These are phyloP conservation scores for Rhinogobius similis DNA, from an alignment of 2,113 vertebrate species.

Conservation along the genomic window DNA sequence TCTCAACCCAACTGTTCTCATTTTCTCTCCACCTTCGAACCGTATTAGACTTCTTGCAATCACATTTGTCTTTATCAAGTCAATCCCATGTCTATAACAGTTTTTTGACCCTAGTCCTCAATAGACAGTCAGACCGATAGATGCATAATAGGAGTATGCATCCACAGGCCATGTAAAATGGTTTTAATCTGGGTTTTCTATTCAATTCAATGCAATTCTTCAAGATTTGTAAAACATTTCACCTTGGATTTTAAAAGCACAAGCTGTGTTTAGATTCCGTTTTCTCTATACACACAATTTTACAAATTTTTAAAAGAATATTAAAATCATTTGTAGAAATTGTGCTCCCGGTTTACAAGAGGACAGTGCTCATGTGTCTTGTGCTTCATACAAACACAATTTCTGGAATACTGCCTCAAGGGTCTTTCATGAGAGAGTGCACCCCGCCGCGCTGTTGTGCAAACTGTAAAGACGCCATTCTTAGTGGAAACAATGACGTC, in stretches of 20 bases:
- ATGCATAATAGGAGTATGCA: too few relatives aligned
- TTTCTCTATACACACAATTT: not conserved
- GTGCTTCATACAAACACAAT: not conserved
- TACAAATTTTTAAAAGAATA: not conserved
- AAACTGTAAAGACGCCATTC: conserved; percentile 2
- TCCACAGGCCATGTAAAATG: too few relatives aligned
- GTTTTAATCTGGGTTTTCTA: too few relatives aligned
- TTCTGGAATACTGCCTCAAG: not conserved
- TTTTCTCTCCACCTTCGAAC: not conserved
- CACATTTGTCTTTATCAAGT: not conserved
- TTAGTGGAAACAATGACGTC: conserved; percentile 3
- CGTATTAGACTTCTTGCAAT: not conserved
- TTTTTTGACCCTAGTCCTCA: too few relatives aligned
- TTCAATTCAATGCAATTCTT: too few relatives aligned
- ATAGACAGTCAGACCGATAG: too few relatives aligned
- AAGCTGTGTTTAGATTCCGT: too few relatives aligned
- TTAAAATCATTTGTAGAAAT: not conserved
- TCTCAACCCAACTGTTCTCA: conserved; percentile 30
- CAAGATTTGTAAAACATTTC: too few relatives aligned
- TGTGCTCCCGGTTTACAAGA: not conserved
- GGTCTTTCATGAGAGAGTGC: not conserved
- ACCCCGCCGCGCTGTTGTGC: not conserved
- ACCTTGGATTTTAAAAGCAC: too few relatives aligned
- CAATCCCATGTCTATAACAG: too few relatives aligned
- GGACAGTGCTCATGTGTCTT: not conserved